Conservation (phyloP, 2,888 invertebrate genomes). For the Catocala nupta region DNA sequence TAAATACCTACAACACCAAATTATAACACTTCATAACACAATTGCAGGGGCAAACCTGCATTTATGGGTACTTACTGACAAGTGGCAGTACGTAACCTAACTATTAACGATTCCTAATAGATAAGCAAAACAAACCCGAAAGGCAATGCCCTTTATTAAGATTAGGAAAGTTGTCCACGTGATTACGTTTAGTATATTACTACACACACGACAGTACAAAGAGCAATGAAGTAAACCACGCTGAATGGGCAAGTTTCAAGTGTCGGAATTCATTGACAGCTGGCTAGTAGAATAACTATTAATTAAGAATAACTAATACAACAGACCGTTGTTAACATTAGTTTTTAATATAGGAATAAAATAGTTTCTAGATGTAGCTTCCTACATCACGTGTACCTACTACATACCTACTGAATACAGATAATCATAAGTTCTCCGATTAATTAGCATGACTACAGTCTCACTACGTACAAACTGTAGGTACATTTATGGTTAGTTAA, state of each 20-base stretch:
- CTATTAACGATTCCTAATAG: slow-evolving; percentile 34
- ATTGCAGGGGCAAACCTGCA: too few species aligned
- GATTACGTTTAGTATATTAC: slow-evolving; percentile 13
- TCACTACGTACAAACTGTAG: not conserved
- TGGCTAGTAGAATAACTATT: too few species aligned
- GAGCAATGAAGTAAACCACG: slow-evolving; percentile 24
- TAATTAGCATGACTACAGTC: not conserved
- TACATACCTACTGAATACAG: too few species aligned
- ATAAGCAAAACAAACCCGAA: slow-evolving; percentile 49
- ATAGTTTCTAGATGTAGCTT: too few species aligned
- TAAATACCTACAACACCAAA: slow-evolving; percentile 49
- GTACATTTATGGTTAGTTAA: not conserved
- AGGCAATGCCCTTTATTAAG: slow-evolving; percentile 61
- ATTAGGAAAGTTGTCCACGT: slow-evolving; percentile 50
- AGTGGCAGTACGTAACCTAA: not conserved
- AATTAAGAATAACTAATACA: too few species aligned
- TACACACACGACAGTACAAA: slow-evolving; percentile 32
- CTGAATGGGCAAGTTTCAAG: slow-evolving; percentile 2
- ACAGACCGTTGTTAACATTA: too few species aligned
- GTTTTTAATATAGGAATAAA: too few species aligned
- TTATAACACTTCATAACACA: slow-evolving; percentile 14
- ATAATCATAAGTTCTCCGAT: too few species aligned
- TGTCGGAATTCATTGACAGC: slow-evolving; percentile 1
- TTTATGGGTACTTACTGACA: not conserved
- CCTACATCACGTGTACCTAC: too few species aligned